phyloP scores from a whole-genome alignment of 2,797 vertebrate genomes.

The Danio aesculapii region DNA sequence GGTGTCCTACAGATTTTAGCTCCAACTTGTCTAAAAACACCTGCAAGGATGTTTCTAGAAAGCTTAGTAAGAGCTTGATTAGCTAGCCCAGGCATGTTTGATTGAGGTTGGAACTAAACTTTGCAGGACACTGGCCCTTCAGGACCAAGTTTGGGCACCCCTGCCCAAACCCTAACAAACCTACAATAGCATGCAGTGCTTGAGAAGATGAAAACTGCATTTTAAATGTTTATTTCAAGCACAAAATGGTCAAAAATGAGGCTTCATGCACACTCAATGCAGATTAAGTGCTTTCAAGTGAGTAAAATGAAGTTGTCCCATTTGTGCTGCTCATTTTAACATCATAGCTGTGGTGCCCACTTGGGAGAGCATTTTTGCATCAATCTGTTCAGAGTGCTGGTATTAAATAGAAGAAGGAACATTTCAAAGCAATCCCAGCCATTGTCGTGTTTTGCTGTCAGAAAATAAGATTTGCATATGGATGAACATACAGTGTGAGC shows the following conservation, averaged over 20 bases:
- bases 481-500: too few relatives aligned
- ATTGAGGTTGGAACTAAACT: too few relatives aligned
- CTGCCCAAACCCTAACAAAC: not conserved
- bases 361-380: slow-evolving; percentile 31
- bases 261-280: not conserved
- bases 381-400: not conserved
- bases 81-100: too few relatives aligned
- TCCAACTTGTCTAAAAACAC: too few relatives aligned
- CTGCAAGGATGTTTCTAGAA: too few relatives aligned
- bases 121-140: too few relatives aligned
- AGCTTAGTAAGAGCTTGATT: too few relatives aligned
- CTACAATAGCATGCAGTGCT: too few relatives aligned
- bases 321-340: slow-evolving; percentile 25
- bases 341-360: not conserved
- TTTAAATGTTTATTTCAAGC: not conserved
- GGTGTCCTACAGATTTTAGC: too few relatives aligned
- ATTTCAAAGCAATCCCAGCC: not conserved
- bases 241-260: slow-evolving; percentile 5
- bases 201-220: not conserved
- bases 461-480: too few relatives aligned
- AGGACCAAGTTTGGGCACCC: too few relatives aligned
- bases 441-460: too few relatives aligned
- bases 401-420: not conserved
- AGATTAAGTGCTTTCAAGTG: not conserved
- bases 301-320: slow-evolving; percentile 17